Evolutionary conservation across 2,113 vertebrate genomes (phyloP).

Genomic region (Telmatochromis brachygnathus): DNA sequence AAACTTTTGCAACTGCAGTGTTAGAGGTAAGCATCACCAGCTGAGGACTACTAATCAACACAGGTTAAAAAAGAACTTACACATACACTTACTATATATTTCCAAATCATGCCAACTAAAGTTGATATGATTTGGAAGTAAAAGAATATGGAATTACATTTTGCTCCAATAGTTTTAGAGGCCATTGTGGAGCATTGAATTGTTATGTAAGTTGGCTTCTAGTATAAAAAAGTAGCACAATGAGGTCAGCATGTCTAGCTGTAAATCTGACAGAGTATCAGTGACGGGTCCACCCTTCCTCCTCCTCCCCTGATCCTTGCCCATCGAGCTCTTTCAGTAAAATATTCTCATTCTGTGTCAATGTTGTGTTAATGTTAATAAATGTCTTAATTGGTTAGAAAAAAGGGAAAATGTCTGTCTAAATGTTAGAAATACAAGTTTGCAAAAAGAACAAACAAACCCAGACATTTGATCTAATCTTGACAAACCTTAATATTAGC

Average conservation of each 20-base stretch:
- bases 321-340: neutral
- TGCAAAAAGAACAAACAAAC: neutral
- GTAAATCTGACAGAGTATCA: conserved; percentile 15
- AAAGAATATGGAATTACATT: neutral
- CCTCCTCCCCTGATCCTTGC: conserved; percentile 28
- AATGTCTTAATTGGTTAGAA: neutral
- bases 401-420: neutral
- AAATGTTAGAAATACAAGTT: neutral
- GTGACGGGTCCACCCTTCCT: conserved; percentile 24
- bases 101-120: neutral
- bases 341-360: neutral
- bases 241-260: conserved; percentile 5
- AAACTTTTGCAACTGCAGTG: neutral
- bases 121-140: neutral
- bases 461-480: neutral
- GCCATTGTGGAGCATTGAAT: neutral
- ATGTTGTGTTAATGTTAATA: neutral
- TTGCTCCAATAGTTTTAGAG: neutral
- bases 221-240: neutral
- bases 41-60: neutral
- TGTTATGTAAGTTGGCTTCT: neutral
- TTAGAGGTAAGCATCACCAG: neutral
- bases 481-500: neutral
- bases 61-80: neutral
- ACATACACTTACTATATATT: neutral